Evolutionary conservation across 2,888 invertebrate genomes (phyloP).

Genomic region (Dyspetes luteomarginatus): DNA sequence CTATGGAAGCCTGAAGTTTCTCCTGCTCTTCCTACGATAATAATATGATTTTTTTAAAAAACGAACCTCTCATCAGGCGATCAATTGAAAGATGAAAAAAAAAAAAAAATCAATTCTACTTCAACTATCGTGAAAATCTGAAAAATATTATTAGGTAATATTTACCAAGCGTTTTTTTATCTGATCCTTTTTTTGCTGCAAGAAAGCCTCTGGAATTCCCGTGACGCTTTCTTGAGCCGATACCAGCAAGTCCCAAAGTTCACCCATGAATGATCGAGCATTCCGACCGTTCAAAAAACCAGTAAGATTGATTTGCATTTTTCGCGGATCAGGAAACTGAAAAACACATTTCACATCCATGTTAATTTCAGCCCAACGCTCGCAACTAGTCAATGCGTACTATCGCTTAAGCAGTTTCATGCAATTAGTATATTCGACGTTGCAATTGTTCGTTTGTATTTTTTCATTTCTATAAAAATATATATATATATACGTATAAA

Average conservation of each 20-base stretch:
- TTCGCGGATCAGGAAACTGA: conserved; percentile 97
- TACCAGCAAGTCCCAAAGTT: conserved; percentile 97
- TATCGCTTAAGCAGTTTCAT: conserved; percentile 23
- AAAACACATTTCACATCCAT: conserved; percentile 77
- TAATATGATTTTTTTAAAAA: conserved; percentile 1
- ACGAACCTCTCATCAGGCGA: conserved; percentile 41
- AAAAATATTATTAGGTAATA: too few species aligned
- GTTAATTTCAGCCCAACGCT: conserved; percentile 14
- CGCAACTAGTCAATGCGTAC: conserved; percentile 30
- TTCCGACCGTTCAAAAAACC: conserved; percentile 99
- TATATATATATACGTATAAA: conserved; percentile 26
- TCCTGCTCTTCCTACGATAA: conserved; percentile 89
- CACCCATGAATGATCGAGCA: conserved; percentile 98
- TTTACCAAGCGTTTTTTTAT: conserved; percentile 94
- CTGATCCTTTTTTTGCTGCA: conserved; percentile 98
- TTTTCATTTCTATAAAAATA: conserved; percentile 20
- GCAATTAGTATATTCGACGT: conserved; percentile 34
- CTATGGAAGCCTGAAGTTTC: conserved; percentile 86
- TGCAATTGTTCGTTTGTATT: conserved; percentile 38
- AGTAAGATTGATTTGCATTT: conserved; percentile 99
- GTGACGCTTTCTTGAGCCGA: conserved; percentile 98
- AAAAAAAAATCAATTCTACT: not conserved
- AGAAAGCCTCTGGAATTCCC: conserved; percentile 97
- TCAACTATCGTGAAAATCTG: too few species aligned
- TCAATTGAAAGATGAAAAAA: conserved; percentile 29